Evolutionary conservation across 2,888 invertebrate genomes (phyloP).

Genomic region (Apotomis turbidana): DNA sequence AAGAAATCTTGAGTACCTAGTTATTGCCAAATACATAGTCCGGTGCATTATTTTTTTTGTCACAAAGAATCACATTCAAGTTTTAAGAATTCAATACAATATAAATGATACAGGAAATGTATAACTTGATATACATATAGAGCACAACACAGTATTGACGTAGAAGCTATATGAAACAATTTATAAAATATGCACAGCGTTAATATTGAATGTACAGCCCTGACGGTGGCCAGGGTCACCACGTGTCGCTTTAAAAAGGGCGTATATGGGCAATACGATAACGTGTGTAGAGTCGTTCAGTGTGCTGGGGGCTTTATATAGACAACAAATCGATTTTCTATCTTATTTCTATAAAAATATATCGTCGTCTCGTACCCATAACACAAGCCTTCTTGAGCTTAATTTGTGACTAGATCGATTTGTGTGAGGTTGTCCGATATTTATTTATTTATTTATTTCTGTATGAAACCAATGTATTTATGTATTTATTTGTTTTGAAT

Average conservation of each 20-base stretch:
- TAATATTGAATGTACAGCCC: slow-evolving; percentile 34
- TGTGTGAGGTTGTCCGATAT: too few species aligned
- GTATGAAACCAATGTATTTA: too few species aligned
- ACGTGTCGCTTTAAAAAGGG: slow-evolving; percentile 1
- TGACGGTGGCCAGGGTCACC: slow-evolving; percentile 16
- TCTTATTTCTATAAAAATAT: too few species aligned
- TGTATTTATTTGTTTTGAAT: too few species aligned
- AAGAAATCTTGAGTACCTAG: too few species aligned
- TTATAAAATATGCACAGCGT: slow-evolving; percentile 14
- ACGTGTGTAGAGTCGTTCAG: neutral
- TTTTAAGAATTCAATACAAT: slow-evolving; percentile 2
- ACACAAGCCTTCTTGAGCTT: too few species aligned
- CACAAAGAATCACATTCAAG: neutral
- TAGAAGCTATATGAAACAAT: slow-evolving; percentile 21
- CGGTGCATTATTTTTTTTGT: too few species aligned
- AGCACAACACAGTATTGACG: neutral
- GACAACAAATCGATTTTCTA: neutral
- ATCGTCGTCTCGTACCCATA: too few species aligned
- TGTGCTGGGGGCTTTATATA: neutral
- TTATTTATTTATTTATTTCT: too few species aligned
- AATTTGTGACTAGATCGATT: too few species aligned
- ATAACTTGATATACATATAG: neutral
- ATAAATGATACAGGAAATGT: slow-evolving; percentile 5
- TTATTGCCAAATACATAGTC: too few species aligned
- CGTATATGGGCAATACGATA: neutral